Conservation (phyloP, 2,797 vertebrate species). For the Parauchenoglanis ngamensis region DNA sequence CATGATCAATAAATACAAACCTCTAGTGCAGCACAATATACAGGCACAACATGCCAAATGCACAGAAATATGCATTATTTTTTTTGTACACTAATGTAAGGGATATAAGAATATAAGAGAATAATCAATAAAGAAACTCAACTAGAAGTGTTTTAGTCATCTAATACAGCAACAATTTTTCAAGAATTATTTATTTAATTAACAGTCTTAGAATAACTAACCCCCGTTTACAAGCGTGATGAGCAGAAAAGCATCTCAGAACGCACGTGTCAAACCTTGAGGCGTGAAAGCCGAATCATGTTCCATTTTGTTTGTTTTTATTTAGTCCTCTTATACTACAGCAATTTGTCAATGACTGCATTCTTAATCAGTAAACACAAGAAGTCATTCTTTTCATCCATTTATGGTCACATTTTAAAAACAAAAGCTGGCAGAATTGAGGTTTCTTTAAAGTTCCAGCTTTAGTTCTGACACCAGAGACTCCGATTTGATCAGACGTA, state of each 20-base stretch:
- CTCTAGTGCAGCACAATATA: background rate
- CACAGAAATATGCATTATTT: too few relatives aligned
- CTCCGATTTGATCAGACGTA: background rate
- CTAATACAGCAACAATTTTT: background rate
- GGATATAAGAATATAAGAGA: too few relatives aligned
- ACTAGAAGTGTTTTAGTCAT: background rate
- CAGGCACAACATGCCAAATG: background rate
- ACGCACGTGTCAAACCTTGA: background rate
- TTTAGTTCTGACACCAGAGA: background rate
- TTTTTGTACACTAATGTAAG: background rate
- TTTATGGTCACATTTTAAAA: background rate
- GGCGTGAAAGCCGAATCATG: background rate
- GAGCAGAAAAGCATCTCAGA: background rate
- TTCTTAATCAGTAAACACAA: background rate
- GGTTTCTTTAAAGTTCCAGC: background rate
- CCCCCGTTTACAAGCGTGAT: background rate
- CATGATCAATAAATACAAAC: background rate
- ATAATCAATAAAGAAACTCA: background rate
- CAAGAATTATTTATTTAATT: background rate
- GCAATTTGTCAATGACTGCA: background rate
- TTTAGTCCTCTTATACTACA: background rate
- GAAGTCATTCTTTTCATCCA: background rate
- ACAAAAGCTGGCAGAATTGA: background rate
- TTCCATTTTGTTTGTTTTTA: background rate
- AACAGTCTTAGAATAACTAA: background rate